A percentile compares a stretch with the other conserved stretches of the same genome.
phyloP scores from a whole-genome alignment of 1,140 invertebrate genomes.

The Bombus confusus region DNA sequence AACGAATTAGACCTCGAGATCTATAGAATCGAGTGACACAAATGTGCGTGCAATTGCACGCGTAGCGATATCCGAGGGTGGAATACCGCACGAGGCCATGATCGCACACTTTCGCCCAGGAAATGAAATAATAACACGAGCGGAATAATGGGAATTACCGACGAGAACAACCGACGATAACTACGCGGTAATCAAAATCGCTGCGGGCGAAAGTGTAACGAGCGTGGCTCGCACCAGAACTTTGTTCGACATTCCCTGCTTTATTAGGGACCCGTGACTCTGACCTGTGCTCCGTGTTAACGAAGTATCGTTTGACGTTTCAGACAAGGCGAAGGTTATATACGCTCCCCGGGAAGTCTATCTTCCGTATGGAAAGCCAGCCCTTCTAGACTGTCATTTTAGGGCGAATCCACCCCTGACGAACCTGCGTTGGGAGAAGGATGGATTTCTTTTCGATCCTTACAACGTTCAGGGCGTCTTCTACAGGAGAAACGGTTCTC shows the following conservation, averaged over 20 bases:
- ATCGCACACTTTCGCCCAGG: constrained; percentile 31
- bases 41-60: background rate
- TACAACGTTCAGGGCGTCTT: constrained; percentile 94
- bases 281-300: background rate
- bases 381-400: constrained; percentile 95
- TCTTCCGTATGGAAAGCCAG: constrained; percentile 94
- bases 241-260: background rate
- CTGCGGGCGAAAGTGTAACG: constrained; percentile 13
- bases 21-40: background rate
- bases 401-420: constrained; percentile 95
- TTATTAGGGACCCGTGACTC: background rate
- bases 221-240: background rate
- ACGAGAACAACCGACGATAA: constrained; percentile 16
- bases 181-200: background rate
- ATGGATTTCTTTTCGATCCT: constrained; percentile 95
- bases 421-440: constrained; percentile 97
- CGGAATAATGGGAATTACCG: constrained; percentile 12
- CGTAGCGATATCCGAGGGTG: background rate
- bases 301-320: constrained; percentile 57
- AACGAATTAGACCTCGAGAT: background rate
- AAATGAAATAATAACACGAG: constrained; percentile 28
- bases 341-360: constrained; percentile 94
- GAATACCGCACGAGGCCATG: background rate
- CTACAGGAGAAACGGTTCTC: constrained; percentile 92
- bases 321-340: constrained; percentile 96